phyloP scores from a whole-genome alignment of 2,797 vertebrate genomes.

The Lepilemur ruficaudatus region DNA sequence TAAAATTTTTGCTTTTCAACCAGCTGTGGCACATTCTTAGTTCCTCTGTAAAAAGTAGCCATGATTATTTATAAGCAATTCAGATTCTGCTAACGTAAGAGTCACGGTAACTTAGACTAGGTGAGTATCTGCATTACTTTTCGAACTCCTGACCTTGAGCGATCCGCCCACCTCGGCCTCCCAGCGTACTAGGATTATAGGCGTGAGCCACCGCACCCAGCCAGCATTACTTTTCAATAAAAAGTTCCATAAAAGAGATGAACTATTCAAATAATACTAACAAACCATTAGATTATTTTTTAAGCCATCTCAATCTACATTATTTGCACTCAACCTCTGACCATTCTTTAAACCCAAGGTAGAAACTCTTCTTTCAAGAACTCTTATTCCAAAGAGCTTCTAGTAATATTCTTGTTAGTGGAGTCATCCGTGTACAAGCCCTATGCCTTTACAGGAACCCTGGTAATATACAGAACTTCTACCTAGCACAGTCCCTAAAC shows the following conservation, averaged over 20 bases:
- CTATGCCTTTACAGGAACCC: not conserved
- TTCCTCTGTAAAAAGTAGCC: not conserved
- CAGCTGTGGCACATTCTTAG: not conserved
- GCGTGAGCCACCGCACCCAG: too few relatives aligned
- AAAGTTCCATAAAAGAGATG: not conserved
- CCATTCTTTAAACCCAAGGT: not conserved
- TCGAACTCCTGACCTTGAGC: not conserved
- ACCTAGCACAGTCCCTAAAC: not conserved
- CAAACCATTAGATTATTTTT: not conserved
- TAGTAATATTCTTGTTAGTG: not conserved
- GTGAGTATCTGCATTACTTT: conserved; percentile 3
- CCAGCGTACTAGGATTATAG: too few relatives aligned
- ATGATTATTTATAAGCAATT: not conserved
- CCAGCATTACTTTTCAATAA: not conserved
- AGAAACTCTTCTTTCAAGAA: not conserved
- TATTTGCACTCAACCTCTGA: not conserved
- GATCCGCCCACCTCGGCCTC: too few relatives aligned
- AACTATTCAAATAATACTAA: conserved; percentile 9
- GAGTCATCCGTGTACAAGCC: not conserved
- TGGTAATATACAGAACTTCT: not conserved
- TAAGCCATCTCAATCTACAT: not conserved
- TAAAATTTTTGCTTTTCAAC: not conserved
- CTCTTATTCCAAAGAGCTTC: not conserved
- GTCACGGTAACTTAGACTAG: not conserved
- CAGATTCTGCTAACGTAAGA: not conserved